A percentile compares a stretch with the other conserved stretches of the same genome.
These are phyloP conservation scores for Plodia interpunctella DNA, from an alignment of 1,140 invertebrate species.

Conservation along the genomic window DNA sequence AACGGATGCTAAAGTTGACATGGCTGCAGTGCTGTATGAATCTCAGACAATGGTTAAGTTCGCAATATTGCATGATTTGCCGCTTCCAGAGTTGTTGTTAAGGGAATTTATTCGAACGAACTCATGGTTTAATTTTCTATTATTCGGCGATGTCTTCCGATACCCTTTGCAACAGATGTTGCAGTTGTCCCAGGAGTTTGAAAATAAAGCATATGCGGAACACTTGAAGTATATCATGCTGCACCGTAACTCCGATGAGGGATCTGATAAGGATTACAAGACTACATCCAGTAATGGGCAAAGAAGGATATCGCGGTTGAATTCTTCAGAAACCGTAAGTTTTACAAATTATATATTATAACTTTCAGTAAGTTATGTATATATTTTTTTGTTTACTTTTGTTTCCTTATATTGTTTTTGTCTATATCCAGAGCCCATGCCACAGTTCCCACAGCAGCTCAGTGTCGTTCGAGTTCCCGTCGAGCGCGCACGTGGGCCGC, in stretches of 20 bases:
- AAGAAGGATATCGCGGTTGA: constrained; percentile 53
- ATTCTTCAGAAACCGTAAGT: constrained; percentile 64
- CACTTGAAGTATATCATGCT: constrained; percentile 77
- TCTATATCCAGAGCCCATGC: constrained; percentile 38
- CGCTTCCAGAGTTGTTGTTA: constrained; percentile 77
- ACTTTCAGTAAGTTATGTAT: neutral
- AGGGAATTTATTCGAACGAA: constrained; percentile 76
- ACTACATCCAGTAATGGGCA: constrained; percentile 57
- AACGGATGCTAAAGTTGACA: constrained; percentile 57
- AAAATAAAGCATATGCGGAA: constrained; percentile 72
- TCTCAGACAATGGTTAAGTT: constrained; percentile 80
- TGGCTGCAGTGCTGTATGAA: constrained; percentile 63
- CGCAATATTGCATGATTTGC: constrained; percentile 75
- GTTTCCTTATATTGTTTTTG: no score
- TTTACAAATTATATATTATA: neutral
- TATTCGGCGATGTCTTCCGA: constrained; percentile 80
- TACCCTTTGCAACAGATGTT: constrained; percentile 80
- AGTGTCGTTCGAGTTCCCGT: constrained; percentile 48
- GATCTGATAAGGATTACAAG: constrained; percentile 54
- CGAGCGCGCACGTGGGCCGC: constrained; percentile 52
- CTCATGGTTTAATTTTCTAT: constrained; percentile 81
- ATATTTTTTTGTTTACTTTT: neutral
- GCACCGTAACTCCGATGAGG: constrained; percentile 60
- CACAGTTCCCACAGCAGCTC: constrained; percentile 22
- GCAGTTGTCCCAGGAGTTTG: constrained; percentile 72